Base-by-base conservation (phyloP, 2,888 invertebrate species). In the Cloeon dipterum region DNA sequence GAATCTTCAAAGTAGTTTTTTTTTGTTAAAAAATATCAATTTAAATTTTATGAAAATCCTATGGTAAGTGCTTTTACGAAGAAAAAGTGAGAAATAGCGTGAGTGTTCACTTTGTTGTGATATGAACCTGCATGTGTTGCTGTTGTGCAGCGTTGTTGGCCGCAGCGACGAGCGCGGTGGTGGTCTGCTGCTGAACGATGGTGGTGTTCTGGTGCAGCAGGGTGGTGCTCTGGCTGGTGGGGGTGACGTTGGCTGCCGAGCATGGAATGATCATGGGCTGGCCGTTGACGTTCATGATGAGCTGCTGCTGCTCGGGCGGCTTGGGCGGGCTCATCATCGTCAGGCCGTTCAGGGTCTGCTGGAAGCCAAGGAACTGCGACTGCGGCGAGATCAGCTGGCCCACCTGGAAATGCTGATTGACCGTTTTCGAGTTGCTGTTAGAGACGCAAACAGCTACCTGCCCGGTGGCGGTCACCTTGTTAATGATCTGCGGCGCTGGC, bases 181-280 rank as follows among this genome's bases (percentile, higher is more conserved):
- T 77, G 0, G 77, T 77, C 52, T 78, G 77, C 46, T 78, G 78
- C 48, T 78, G 78, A 3, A 79, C 77, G 47, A 83, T 81, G 2
- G 82, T 81, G 1, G 82, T 79, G 50, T 82, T 83, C 46, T 82
- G 81, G 46, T 81, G 82, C 2, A 82, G 77, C 48, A 72, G 81
- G 1, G 82, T 81, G 0, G 72, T 71, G 46, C 67, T 57, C 29
- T 41, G 41, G 23, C 39, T 38, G 1, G 62, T 65, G 40, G 65
- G 69, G 1, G 58, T 53, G 20, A 38, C 34, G 13, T 39, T 40
- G 11, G 48, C 42, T 5, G 44, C 42, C 0, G 68, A 66, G 36
- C 74, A 61, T 3, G 75, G 75, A 10, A 76, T 72, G 70, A 76
- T 72, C 40, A 76, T 48, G 11, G 1, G 74, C 50, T 74, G 75